These are phyloP conservation scores for Chrysina gloriosa DNA, from an alignment of 2,888 invertebrate genomes.

Conservation along the genomic window DNA sequence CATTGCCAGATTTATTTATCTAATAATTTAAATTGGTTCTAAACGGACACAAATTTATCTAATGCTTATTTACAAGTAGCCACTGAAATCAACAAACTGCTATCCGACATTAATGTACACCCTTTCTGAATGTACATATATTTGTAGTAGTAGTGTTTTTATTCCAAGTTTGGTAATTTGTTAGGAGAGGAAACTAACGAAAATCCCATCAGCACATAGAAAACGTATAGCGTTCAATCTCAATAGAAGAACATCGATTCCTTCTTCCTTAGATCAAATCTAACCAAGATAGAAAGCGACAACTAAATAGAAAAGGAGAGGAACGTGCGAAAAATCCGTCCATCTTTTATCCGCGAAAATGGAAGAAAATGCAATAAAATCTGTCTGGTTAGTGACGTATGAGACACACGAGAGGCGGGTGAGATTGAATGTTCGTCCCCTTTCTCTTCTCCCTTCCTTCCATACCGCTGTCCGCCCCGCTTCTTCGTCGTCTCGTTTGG, in stretches of 20 bases:
- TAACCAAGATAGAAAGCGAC: slow-evolving; percentile 3
- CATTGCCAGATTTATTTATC: no score
- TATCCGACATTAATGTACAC: no score
- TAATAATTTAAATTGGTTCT: no score
- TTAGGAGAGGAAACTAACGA: not conserved
- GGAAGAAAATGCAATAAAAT: slow-evolving; percentile 66
- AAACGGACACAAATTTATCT: no score
- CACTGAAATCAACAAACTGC: no score
- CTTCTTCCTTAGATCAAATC: not conserved
- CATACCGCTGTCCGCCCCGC: slow-evolving; percentile 11
- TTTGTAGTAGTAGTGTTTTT: no score
- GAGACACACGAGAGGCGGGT: slow-evolving; percentile 62
- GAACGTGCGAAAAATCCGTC: slow-evolving; percentile 69
- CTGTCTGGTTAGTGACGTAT: slow-evolving; percentile 63
- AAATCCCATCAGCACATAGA: slow-evolving; percentile 17
- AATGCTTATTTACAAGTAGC: no score
- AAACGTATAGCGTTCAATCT: slow-evolving; percentile 19
- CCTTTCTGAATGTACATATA: no score
- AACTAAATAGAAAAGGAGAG: not conserved
- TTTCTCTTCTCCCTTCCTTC: slow-evolving; percentile 45
- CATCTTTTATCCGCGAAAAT: slow-evolving; percentile 83
- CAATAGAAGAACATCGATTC: slow-evolving; percentile 25
- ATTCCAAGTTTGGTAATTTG: no score
- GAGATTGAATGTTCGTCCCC: slow-evolving; percentile 60
- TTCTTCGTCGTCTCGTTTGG: slow-evolving; percentile 32